Evolutionary conservation across 30 jellyfish, hydroid and myxozoan genomes (phyloP), one percentile per base, ranked within the genome.

Genomic region (Hydractinia symbiolongicarpus): DNA sequence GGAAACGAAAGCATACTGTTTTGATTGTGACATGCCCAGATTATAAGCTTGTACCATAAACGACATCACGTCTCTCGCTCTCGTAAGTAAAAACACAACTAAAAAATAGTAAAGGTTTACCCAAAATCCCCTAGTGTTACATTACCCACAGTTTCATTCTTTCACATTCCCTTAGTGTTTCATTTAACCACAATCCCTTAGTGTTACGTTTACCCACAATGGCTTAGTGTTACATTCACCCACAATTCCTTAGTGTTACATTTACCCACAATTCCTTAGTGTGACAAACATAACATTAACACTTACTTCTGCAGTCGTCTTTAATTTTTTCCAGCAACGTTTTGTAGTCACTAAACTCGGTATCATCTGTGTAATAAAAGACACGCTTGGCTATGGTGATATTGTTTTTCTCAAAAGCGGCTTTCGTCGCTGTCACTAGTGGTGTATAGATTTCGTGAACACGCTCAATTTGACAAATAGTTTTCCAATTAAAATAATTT

Each of bases 251-350:
- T 30, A 30, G 44, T 0, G 1, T 30, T 30, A 30, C 44, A 30
- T 30, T 30, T 2, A 30, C 44, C 44, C 44, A 30, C 44, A 30
- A 30, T 30, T 0, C 44, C 44, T 30, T 30, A 30, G 44, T 30
- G 44, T 30, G 40, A 64, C 9, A 64, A 64, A 64, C 7, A 6
- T 64, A 44, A 4, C 51, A 6, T 49, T 44, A 15, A 30, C 56
- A 77, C 97, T 82, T 78, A 90, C 97, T 73, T 77, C 97, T 73
- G 67, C 95, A 86, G 30, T 60, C 72, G 7, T 81, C 87, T 64
- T 67, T 66, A 40, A 86, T 52, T 54, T 72, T 73, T 7, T 44
- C 66, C 85, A 86, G 73, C 55, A 85, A 72, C 3, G 66, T 78
- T 44, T 72, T 8, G 21, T 52, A 20, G 19, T 61, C 85, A 10